Percentiles rank a stretch among this genome's conserved stretches.
Conservation (phyloP, 2,113 vertebrate species). For the Mesoclemmys tuberculata region DNA sequence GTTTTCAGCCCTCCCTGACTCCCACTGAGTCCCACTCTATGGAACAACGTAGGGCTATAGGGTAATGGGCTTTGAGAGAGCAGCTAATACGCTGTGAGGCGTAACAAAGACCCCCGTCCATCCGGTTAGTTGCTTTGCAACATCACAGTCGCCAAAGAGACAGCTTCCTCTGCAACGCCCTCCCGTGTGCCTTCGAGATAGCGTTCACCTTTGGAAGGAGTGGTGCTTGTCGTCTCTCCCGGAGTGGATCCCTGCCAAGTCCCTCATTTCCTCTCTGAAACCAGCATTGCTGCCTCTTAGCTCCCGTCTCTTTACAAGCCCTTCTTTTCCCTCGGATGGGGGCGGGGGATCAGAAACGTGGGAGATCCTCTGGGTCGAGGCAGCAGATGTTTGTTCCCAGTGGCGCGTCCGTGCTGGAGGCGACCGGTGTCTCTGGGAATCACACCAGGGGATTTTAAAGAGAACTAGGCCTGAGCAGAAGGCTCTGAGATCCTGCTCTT, state of each 20-base stretch:
- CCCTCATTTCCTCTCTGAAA: neutral
- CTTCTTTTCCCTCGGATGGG: neutral
- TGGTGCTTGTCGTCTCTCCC: no score
- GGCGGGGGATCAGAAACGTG: neutral
- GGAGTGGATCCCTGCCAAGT: no score
- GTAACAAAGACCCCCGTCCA: no score
- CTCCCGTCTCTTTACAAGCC: neutral
- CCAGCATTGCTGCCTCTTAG: neutral
- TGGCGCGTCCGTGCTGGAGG: neutral
- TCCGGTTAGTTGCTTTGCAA: no score
- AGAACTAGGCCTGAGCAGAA: neutral
- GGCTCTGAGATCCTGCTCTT: neutral
- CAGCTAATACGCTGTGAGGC: neutral
- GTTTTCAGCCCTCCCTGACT: neutral
- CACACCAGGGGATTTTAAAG: neutral
- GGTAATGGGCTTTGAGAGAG: neutral
- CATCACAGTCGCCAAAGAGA: no score
- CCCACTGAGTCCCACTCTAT: neutral
- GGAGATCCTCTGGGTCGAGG: neutral
- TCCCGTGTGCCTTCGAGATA: no score
- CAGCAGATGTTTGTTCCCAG: neutral
- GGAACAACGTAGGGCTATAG: neutral
- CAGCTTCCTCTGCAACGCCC: no score
- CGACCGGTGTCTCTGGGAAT: neutral
- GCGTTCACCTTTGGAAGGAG: no score